Evolutionary conservation across 1,140 invertebrate genomes (phyloP), one percentile per base, ranked within the genome.

Genomic region (Drosophila ohnishii): DNA sequence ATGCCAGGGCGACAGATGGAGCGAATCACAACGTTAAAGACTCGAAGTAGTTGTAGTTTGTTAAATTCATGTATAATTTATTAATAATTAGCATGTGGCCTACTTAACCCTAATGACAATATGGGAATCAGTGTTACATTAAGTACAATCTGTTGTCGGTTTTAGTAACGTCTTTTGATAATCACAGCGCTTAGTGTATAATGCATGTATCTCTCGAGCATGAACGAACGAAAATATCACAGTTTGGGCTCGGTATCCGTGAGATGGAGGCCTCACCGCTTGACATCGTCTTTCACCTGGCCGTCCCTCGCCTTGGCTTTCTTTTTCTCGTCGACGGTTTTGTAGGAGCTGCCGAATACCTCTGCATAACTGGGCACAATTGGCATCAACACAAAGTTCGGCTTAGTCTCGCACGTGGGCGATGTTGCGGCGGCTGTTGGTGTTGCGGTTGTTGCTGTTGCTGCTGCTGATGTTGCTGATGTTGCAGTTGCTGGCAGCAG

Each of bases 361-460:
- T 88, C 85, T 22, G 80, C 78, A 67, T 88, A 88, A 57, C 85
- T 88, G 51, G 84, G 84, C 70, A 88, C 83, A 77, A 78, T 78
- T 61, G 76, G 66, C 67, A 77, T 70, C 64, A 78, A 44, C 55
- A 76, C 67, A 55, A 84, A 84, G 71, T 80, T 89, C 19, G 70
- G 48, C 73, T 88, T 88, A 66, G 75, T 67, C 30, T 77, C 73
- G 62, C 57, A 77, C 62, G 75, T 86, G 75, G 83, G 75, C 70
- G 79, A 45, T 47, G 67, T 16, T 59, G 53, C 16, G 25, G 42
- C 1, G 50, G 48, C 22, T 65, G 51, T 16, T 63, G 51, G 13
- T 79, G 66, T 3, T 51, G 70, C 10, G 39, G 73, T 1, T 69
- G 72, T 11, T 22, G 73, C 22, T 66, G 58, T 22, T 66, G 57